phyloP scores from a whole-genome alignment of 37 sponge, comb jelly and placozoan species.

The Theonella swinhoei region DNA sequence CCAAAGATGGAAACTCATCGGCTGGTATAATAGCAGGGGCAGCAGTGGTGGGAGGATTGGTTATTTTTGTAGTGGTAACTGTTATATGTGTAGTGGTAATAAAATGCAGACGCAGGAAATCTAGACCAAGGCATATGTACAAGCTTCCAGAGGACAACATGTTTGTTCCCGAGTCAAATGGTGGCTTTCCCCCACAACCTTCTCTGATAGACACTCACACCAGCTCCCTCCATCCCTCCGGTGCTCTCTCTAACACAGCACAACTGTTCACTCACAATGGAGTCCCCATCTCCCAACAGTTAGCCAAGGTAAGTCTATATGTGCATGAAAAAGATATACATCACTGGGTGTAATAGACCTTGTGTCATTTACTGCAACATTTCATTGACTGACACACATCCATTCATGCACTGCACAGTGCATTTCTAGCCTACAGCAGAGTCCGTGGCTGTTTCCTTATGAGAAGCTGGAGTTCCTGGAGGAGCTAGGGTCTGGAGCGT shows the following conservation, averaged over 20 bases:
- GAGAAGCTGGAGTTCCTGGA: slow-evolving; percentile 16
- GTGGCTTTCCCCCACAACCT: neutral
- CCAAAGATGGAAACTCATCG: too few species aligned
- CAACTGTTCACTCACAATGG: neutral
- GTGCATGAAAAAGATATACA: too few species aligned
- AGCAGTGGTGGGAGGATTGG: too few species aligned
- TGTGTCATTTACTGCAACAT: too few species aligned
- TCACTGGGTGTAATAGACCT: too few species aligned
- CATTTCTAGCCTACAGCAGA: neutral
- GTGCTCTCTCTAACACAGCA: neutral
- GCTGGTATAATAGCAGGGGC: neutral
- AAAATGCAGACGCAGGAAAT: neutral
- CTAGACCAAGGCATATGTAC: neutral
- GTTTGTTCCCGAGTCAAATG: too few species aligned
- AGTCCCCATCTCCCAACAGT: neutral
- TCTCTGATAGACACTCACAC: too few species aligned
- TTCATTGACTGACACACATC: too few species aligned
- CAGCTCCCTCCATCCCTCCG: neutral
- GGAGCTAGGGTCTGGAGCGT: slow-evolving; percentile 55
- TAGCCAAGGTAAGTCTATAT: neutral
- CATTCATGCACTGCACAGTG: too few species aligned
- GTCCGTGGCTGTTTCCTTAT: slow-evolving; percentile 18
- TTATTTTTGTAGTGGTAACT: neutral
- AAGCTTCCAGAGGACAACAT: neutral
- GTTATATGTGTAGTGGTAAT: neutral